phyloP scores from a whole-genome alignment of 2,888 invertebrate genomes.

The Aplocera efformata region DNA sequence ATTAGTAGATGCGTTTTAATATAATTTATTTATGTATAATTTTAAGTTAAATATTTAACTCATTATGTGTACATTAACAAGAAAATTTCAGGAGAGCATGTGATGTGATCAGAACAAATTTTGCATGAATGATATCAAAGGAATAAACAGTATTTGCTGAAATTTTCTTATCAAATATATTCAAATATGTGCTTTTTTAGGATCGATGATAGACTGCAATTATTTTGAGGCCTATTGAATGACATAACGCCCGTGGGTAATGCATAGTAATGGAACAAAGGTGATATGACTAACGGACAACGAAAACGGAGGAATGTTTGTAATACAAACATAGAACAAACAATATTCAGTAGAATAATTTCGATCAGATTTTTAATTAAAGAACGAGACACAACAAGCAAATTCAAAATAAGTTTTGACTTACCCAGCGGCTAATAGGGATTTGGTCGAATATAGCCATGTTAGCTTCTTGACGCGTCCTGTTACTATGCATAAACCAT shows the following conservation, averaged over 20 bases:
- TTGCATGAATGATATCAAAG: slow-evolving; percentile 11
- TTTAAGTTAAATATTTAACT: slow-evolving; percentile 58
- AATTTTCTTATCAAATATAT: slow-evolving; percentile 45
- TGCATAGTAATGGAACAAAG: too few species aligned
- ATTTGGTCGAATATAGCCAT: too few species aligned
- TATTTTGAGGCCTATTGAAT: background rate
- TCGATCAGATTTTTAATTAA: too few species aligned
- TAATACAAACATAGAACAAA: too few species aligned
- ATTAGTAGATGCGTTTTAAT: slow-evolving; percentile 76
- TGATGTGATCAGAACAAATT: slow-evolving; percentile 1
- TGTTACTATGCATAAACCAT: too few species aligned
- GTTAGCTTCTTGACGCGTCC: too few species aligned
- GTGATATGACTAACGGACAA: too few species aligned
- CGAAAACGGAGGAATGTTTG: too few species aligned
- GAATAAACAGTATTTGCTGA: slow-evolving; percentile 29
- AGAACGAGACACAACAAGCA: too few species aligned
- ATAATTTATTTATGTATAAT: slow-evolving; percentile 75
- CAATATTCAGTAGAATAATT: too few species aligned
- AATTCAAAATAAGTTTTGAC: too few species aligned
- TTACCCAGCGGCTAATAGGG: too few species aligned
- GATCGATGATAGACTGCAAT: slow-evolving; percentile 2
- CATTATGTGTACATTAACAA: slow-evolving; percentile 33
- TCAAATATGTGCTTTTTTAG: slow-evolving; percentile 33
- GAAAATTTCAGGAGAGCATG: slow-evolving; percentile 12
- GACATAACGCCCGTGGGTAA: background rate